Evolutionary conservation across 37 sponge, comb jelly and placozoan genomes (phyloP).

Genomic region (Cliona cf. orientalis): DNA sequence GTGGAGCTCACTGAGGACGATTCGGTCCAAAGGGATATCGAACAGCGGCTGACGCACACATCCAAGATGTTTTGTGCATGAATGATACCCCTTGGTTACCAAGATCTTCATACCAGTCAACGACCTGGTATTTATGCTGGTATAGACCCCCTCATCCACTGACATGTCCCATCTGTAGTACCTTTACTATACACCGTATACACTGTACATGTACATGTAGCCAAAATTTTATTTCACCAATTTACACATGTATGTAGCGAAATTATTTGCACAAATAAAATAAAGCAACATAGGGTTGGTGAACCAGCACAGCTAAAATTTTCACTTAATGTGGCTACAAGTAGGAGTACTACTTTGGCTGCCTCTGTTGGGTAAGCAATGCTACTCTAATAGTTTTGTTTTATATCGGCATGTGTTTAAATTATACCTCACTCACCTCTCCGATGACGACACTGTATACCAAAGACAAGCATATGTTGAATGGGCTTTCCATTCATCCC

Average conservation of each 20-base stretch:
- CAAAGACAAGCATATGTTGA: constrained; percentile 25
- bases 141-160: neutral
- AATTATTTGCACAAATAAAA: neutral
- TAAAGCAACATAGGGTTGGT: neutral
- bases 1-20: constrained; percentile 18
- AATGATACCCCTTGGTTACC: neutral
- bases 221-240: too few species aligned
- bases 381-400: too few species aligned
- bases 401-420: neutral
- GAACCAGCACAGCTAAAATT: too few species aligned
- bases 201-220: too few species aligned
- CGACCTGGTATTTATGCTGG: neutral
- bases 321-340: too few species aligned
- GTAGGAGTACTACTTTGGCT: too few species aligned
- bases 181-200: too few species aligned
- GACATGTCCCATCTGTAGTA: constrained; percentile 12
- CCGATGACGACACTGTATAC: constrained; percentile 12
- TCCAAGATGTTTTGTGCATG: neutral
- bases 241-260: too few species aligned
- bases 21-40: neutral
- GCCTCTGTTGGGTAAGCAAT: too few species aligned
- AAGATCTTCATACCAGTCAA: neutral
- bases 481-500: constrained; percentile 15
- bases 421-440: constrained; percentile 27
- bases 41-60: neutral